phyloP scores from a whole-genome alignment of 30 jellyfish, hydroid and myxozoan genomes.

The Hydractinia echinata region DNA sequence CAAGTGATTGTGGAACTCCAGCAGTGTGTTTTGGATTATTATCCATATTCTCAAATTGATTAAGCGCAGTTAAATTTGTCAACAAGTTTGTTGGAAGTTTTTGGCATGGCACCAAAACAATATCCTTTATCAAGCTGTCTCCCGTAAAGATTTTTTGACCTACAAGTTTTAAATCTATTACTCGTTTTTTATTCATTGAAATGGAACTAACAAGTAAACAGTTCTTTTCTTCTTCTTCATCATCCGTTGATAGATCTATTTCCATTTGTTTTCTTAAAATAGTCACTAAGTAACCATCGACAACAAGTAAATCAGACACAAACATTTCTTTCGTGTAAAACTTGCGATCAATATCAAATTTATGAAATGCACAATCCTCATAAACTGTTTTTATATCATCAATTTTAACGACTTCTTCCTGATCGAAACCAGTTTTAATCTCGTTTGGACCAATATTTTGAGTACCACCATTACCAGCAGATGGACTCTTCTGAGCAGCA shows the following conservation, averaged over 20 bases:
- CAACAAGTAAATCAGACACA: conserved; percentile 33
- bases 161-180: neutral
- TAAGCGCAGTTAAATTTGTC: conserved; percentile 9
- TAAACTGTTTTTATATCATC: conserved; percentile 28
- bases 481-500: conserved; percentile 52
- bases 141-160: neutral
- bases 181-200: neutral
- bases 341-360: conserved; percentile 24
- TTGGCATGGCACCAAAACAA: conserved; percentile 1
- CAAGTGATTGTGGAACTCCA: conserved; percentile 2
- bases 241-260: neutral
- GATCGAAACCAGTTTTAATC: conserved; percentile 29
- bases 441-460: conserved; percentile 23
- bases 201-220: conserved; percentile 6
- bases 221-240: neutral
- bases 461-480: conserved; percentile 21
- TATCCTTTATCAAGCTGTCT: conserved; percentile 1
- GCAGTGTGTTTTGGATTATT: neutral
- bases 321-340: neutral
- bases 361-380: conserved; percentile 33
- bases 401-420: conserved; percentile 33
- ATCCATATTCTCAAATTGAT: conserved; percentile 14
- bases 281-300: conserved; percentile 19
- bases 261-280: conserved; percentile 7
- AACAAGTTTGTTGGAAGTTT: conserved; percentile 23